A percentile compares a stretch with the other conserved stretches of the same genome.
phyloP scores from a whole-genome alignment of 2,113 vertebrate genomes.

The Hippolais icterina region DNA sequence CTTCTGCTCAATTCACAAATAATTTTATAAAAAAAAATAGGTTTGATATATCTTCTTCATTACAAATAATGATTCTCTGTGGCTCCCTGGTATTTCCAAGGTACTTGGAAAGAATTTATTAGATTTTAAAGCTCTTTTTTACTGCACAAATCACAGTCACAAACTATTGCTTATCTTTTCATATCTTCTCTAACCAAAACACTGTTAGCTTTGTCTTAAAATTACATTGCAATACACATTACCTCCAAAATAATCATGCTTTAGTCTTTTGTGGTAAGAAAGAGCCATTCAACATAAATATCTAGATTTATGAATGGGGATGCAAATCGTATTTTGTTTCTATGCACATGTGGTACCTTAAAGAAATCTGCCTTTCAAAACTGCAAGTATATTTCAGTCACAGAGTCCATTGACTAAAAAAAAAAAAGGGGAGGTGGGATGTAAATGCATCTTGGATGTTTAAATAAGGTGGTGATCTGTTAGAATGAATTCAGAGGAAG shows the following conservation, averaged over 20 bases:
- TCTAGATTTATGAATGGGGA: not conserved
- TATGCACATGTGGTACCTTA: not conserved
- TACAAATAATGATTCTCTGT: not conserved
- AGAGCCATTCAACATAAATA: not conserved
- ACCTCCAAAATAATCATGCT: not conserved
- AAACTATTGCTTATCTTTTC: not conserved
- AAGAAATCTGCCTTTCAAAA: not conserved
- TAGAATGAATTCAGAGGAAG: not conserved
- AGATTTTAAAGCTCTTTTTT: not conserved
- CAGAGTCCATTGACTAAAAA: not conserved
- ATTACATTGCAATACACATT: not conserved
- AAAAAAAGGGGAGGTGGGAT: rapidly evolving
- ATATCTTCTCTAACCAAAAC: not conserved
- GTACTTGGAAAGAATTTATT: not conserved
- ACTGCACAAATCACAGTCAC: not conserved
- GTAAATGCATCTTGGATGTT: not conserved
- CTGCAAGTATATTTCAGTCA: not conserved
- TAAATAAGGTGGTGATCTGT: not conserved
- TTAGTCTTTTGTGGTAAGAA: not conserved
- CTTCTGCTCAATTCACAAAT: not conserved
- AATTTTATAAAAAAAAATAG: not conserved
- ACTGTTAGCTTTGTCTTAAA: not conserved
- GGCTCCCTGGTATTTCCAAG: not conserved
- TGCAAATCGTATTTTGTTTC: not conserved
- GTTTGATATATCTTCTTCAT: not conserved